These are phyloP conservation scores for Asarcornis scutulata DNA, from an alignment of 2,113 vertebrate species.

Conservation along the genomic window DNA sequence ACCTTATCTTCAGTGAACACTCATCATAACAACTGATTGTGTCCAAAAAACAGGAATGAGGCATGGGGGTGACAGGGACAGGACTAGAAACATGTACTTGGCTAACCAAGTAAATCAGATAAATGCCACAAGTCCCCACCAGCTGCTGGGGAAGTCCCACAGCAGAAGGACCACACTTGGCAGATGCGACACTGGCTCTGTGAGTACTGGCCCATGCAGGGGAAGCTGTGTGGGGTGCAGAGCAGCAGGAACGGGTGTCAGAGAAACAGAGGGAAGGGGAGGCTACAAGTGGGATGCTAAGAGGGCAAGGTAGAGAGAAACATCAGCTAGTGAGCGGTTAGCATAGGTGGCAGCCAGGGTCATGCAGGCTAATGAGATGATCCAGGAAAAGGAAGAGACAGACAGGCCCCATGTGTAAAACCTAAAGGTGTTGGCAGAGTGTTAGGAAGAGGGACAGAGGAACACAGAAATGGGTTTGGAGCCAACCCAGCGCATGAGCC, in stretches of 20 bases:
- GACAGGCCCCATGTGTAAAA: neutral
- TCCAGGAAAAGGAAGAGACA: neutral
- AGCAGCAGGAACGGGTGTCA: neutral
- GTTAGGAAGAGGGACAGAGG: neutral
- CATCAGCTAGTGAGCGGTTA: neutral
- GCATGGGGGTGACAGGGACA: neutral
- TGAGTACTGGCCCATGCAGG: too few relatives aligned
- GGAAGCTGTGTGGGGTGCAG: neutral
- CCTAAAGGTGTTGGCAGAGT: neutral
- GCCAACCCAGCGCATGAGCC: neutral
- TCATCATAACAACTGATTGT: neutral
- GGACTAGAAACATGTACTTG: neutral
- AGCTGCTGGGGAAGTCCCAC: neutral
- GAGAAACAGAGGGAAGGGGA: neutral
- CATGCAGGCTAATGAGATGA: neutral
- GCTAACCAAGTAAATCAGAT: neutral
- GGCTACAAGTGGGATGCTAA: neutral
- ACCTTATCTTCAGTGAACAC: neutral
- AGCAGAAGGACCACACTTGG: neutral
- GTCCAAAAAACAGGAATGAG: neutral
- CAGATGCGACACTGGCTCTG: neutral
- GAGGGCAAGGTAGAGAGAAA: neutral
- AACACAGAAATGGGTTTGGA: neutral
- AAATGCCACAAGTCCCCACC: neutral
- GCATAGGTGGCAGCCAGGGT: accelerated